Evolutionary conservation across 2,888 invertebrate species (phyloP).

Genomic region (Phaonia tiefii): DNA sequence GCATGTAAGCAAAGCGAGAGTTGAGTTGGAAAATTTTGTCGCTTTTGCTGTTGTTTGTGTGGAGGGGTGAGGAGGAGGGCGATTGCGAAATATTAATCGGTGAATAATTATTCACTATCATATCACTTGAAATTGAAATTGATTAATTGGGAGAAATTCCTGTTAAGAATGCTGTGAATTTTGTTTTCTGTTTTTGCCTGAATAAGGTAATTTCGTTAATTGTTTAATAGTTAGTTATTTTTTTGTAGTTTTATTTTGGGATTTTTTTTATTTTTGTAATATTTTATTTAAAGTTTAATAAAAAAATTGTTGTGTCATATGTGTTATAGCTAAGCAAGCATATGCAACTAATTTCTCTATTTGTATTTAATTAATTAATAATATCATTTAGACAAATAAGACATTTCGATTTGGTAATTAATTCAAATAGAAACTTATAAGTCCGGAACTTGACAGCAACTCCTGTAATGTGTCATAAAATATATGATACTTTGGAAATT

Average conservation of each 20-base stretch:
- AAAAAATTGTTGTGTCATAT: no score
- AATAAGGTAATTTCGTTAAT: slow-evolving; percentile 2
- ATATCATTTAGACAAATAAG: no score
- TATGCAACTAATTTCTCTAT: no score
- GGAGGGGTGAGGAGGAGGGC: background rate
- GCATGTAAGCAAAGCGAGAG: background rate
- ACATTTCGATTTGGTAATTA: no score
- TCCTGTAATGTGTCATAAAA: no score
- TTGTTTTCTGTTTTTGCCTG: background rate
- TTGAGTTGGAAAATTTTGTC: slow-evolving; percentile 29
- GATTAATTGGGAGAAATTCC: slow-evolving; percentile 42
- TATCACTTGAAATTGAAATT: slow-evolving; percentile 46
- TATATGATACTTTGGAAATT: no score
- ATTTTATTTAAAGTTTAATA: no score
- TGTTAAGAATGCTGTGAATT: background rate
- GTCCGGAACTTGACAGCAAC: no score
- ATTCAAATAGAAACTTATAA: no score
- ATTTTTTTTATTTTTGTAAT: background rate
- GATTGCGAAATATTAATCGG: slow-evolving; percentile 22
- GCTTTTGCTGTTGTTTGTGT: slow-evolving; percentile 7
- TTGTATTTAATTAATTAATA: no score
- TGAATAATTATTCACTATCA: slow-evolving; percentile 44
- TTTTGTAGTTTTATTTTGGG: no score
- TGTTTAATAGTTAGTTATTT: background rate
- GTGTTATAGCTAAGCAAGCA: no score